phyloP scores from a whole-genome alignment of 2,797 vertebrate species.

The Sarcoramphus papa region DNA sequence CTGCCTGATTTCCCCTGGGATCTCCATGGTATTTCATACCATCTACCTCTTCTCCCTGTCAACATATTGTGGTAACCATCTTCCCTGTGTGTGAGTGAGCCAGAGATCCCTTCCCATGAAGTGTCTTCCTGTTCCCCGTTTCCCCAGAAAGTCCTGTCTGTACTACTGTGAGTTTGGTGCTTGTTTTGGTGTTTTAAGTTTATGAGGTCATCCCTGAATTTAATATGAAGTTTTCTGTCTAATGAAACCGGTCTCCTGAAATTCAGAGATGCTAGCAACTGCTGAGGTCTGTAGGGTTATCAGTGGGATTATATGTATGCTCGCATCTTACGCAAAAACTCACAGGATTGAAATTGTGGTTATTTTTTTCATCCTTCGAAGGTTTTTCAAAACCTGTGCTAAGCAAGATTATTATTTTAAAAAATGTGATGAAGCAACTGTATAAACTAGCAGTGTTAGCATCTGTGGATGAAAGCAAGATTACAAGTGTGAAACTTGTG shows the following conservation, averaged over 20 bases:
- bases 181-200: neutral
- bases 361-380: neutral
- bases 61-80: neutral
- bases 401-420: neutral
- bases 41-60: neutral
- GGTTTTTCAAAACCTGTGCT: neutral
- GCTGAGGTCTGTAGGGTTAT: neutral
- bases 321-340: accelerated
- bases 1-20: neutral
- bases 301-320: neutral
- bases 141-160: neutral
- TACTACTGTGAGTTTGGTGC: neutral
- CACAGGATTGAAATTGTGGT: neutral
- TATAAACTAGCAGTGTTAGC: neutral
- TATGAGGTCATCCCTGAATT: neutral
- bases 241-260: neutral
- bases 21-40: neutral
- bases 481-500: constrained; percentile 20
- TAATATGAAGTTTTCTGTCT: neutral
- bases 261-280: neutral
- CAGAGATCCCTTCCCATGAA: neutral
- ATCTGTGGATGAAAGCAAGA: neutral
- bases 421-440: neutral
- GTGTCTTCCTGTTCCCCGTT: neutral
- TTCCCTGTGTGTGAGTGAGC: accelerated